phyloP scores from a whole-genome alignment of 64 coral and sea anemone species.

The Stichodactyla helianthus region DNA sequence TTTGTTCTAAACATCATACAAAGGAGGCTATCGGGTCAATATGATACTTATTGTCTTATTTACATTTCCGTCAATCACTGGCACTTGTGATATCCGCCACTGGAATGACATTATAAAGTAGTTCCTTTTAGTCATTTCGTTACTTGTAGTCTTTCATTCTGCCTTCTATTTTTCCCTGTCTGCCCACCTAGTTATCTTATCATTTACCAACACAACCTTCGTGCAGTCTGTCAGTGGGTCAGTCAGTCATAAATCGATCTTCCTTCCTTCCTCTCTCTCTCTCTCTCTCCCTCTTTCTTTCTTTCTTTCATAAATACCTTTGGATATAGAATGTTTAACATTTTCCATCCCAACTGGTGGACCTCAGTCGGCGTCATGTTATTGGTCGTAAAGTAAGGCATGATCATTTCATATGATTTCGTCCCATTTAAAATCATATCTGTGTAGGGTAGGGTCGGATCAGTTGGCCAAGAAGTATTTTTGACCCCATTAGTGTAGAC shows the following conservation, averaged over 20 bases:
- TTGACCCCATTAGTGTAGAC: conserved; percentile 59
- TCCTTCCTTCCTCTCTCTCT: background rate
- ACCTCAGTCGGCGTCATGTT: conserved; percentile 51
- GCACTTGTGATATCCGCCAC: background rate
- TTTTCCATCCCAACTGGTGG: conserved; percentile 49
- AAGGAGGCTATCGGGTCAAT: no score
- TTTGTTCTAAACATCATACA: no score
- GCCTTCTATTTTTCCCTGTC: no score
- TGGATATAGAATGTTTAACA: conserved; percentile 58
- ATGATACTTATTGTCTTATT: no score
- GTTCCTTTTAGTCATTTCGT: no score
- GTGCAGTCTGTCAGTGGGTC: no score
- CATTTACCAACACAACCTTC: no score
- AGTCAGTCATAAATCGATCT: background rate
- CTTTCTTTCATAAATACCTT: conserved; percentile 26
- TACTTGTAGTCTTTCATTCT: no score
- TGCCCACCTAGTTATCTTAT: no score
- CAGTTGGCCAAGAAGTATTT: conserved; percentile 32
- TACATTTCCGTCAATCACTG: no score
- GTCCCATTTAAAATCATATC: conserved; percentile 52
- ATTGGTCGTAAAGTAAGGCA: conserved; percentile 89
- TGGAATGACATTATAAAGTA: no score
- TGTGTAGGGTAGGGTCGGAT: conserved; percentile 32
- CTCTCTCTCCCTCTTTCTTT: background rate
- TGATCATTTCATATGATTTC: conserved; percentile 61